Evolutionary conservation across 2,888 invertebrate species (phyloP).

Genomic region (Pristionchus entomophagus): DNA sequence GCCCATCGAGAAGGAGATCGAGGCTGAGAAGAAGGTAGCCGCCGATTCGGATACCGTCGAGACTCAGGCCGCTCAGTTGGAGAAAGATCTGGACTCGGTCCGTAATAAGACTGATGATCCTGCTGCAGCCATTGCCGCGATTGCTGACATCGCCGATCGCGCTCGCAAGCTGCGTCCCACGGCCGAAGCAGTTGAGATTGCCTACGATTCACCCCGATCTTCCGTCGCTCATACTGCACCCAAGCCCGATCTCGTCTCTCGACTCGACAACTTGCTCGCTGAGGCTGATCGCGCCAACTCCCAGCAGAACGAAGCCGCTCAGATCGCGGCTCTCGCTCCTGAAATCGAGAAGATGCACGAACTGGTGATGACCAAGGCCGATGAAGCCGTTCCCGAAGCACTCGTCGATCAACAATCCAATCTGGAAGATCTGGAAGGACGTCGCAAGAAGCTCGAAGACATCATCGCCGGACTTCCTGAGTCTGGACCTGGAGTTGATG

Average conservation of each 20-base stretch:
- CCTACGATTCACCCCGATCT: neutral
- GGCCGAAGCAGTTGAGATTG: neutral
- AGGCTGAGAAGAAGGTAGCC: constrained; percentile 55
- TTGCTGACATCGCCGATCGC: constrained; percentile 25
- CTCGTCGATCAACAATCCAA: constrained; percentile 57
- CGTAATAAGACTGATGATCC: neutral
- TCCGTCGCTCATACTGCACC: neutral
- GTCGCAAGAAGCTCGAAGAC: constrained; percentile 56
- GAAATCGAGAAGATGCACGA: constrained; percentile 54
- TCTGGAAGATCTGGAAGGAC: constrained; percentile 57
- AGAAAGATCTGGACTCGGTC: constrained; percentile 51
- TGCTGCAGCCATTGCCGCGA: neutral
- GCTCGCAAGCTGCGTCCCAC: constrained; percentile 19
- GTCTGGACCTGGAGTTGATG: constrained; percentile 51
- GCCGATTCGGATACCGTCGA: constrained; percentile 51
- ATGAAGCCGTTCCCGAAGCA: constrained; percentile 54
- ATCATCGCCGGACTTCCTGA: constrained; percentile 50
- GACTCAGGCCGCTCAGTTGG: constrained; percentile 53
- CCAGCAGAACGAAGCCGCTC: constrained; percentile 53
- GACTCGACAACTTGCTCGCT: neutral
- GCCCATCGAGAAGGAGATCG: constrained; percentile 49
- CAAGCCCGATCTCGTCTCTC: neutral
- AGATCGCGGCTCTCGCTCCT: constrained; percentile 56
- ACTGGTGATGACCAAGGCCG: constrained; percentile 43
- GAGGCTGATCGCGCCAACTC: constrained; percentile 40